Conservation (phyloP, 2,113 vertebrate species). For the Boleophthalmus pectinirostris region DNA sequence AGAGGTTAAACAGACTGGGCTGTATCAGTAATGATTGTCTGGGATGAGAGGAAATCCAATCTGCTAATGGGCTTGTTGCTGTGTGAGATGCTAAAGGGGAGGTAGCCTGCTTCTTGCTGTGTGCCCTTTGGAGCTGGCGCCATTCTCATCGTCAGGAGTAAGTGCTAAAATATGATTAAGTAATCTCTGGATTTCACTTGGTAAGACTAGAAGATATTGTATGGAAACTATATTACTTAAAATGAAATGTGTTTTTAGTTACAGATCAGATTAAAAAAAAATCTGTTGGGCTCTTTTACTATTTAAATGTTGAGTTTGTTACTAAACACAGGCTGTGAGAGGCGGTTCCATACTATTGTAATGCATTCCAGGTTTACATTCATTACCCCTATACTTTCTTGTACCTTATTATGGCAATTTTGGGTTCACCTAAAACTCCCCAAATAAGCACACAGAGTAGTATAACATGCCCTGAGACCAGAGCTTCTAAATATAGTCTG, state of each 20-base stretch:
- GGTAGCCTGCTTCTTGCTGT: constrained; percentile 43
- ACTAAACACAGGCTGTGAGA: constrained; percentile 61
- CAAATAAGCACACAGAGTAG: constrained; percentile 33
- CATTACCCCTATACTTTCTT: constrained; percentile 34
- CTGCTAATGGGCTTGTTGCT: constrained; percentile 68
- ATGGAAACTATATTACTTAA: constrained; percentile 3
- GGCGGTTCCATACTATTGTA: constrained; percentile 67
- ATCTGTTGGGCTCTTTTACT: constrained; percentile 58
- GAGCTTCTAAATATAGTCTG: constrained; percentile 58
- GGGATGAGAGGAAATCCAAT: constrained; percentile 64
- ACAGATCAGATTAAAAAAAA: constrained; percentile 49
- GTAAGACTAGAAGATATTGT: neutral
- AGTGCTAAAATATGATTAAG: constrained; percentile 26
- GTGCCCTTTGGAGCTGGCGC: constrained; percentile 61
- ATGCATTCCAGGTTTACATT: constrained; percentile 61
- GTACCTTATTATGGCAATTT: constrained; percentile 42
- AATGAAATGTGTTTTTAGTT: constrained; percentile 58
- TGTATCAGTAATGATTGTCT: constrained; percentile 60
- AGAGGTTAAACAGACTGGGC: constrained; percentile 42
- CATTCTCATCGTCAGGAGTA: constrained; percentile 39
- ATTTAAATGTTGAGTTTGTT: constrained; percentile 72
- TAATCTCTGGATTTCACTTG: constrained; percentile 37
- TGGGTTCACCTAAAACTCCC: constrained; percentile 31
- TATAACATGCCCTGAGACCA: constrained; percentile 8
- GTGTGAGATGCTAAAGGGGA: constrained; percentile 66